A percentile compares a stretch with the other conserved stretches of the same genome.
Conservation (phyloP, 2,888 invertebrate genomes). For the Tetranychus truncatus region DNA sequence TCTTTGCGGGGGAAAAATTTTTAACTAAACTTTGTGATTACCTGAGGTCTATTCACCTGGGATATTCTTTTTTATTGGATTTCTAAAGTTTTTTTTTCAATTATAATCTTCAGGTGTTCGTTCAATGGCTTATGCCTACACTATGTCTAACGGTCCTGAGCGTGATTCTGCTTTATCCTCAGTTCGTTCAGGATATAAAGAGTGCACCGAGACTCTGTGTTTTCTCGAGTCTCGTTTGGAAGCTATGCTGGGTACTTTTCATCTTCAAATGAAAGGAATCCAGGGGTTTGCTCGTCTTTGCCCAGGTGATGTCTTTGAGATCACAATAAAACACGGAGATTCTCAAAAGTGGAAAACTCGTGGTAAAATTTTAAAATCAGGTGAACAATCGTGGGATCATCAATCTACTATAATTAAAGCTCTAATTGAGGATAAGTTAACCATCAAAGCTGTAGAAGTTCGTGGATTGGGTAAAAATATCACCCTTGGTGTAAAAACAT, state of each 20-base stretch:
- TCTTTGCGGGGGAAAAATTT: too few relatives aligned
- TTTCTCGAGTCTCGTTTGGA: constrained; percentile 38
- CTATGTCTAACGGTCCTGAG: constrained; percentile 33
- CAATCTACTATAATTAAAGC: constrained; percentile 34
- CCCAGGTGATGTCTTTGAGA: constrained; percentile 42
- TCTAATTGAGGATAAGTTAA: constrained; percentile 36
- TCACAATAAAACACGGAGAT: constrained; percentile 38
- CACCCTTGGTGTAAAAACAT: constrained; percentile 38
- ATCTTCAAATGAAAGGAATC: constrained; percentile 34
- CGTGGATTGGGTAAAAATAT: constrained; percentile 33
- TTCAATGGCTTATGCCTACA: constrained; percentile 37
- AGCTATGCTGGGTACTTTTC: constrained; percentile 37
- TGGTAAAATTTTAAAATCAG: constrained; percentile 37
- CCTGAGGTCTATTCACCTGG: too few relatives aligned
- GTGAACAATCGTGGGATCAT: constrained; percentile 38
- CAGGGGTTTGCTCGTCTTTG: constrained; percentile 42
- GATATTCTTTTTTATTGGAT: neutral
- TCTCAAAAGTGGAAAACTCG: constrained; percentile 41
- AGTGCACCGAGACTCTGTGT: constrained; percentile 38
- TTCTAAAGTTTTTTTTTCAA: neutral
- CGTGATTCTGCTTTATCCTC: constrained; percentile 34
- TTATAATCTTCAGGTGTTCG: constrained; percentile 32
- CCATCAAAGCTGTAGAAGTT: constrained; percentile 37
- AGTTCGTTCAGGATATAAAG: constrained; percentile 34
- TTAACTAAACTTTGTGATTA: too few relatives aligned